Percentiles rank a stretch among this genome's conserved stretches.
Evolutionary conservation across 2,113 vertebrate genomes (phyloP).

Genomic region (Petrocephalus zakoni): DNA sequence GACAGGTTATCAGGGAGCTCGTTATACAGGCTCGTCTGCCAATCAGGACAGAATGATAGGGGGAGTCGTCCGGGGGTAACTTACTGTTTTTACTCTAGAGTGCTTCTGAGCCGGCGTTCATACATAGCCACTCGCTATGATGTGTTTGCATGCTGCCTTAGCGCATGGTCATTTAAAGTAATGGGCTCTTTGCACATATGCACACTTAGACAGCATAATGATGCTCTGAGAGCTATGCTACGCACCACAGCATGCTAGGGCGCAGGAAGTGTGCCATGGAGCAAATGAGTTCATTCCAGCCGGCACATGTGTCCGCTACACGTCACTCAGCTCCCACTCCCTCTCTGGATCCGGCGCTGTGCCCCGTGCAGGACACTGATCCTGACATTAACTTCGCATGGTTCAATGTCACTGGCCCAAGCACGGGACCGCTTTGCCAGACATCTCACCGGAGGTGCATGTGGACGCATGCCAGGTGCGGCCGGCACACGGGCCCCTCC

Average conservation of each 20-base stretch:
- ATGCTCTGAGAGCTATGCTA: background rate
- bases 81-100: background rate
- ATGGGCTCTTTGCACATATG: background rate
- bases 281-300: background rate
- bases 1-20: background rate
- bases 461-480: background rate
- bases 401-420: background rate
- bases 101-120: background rate
- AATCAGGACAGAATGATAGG: background rate
- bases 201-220: background rate
- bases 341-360: no score
- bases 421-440: background rate
- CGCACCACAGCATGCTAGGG: background rate
- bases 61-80: background rate
- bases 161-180: background rate
- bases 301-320: background rate
- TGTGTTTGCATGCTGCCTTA: background rate
- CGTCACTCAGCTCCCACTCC: background rate
- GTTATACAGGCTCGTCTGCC: background rate
- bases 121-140: background rate
- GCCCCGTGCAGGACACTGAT: background rate
- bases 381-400: background rate
- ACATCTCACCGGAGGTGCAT: background rate
- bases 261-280: background rate
- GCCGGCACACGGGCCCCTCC: conserved; percentile 6